Evolutionary conservation across 1,140 invertebrate species (phyloP).

Genomic region (Solen grandis): DNA sequence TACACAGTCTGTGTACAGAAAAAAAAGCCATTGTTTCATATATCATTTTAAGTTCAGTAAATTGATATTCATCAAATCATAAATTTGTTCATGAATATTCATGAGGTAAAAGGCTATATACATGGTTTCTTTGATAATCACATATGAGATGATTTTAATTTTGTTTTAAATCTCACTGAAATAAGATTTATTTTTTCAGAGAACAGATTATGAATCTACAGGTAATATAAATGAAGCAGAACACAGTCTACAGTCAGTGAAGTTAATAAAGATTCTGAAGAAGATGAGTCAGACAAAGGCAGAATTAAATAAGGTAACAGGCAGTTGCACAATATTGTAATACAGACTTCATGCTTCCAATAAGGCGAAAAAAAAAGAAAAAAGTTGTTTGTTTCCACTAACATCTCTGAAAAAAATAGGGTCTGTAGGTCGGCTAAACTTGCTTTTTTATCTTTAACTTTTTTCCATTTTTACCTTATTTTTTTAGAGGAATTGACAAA

Average conservation of each 20-base stretch:
- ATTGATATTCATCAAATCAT: too few species aligned
- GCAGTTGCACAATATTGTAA: too few species aligned
- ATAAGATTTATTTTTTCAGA: slow-evolving; percentile 1
- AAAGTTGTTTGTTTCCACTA: too few species aligned
- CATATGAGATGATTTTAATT: not conserved
- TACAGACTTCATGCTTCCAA: too few species aligned
- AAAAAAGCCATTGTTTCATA: too few species aligned
- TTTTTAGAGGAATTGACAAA: not conserved
- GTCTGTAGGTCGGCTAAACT: too few species aligned
- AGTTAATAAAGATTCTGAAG: slow-evolving; percentile 47
- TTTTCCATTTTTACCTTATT: not conserved
- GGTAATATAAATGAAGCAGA: slow-evolving; percentile 1
- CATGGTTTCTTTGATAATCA: not conserved
- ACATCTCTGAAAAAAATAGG: too few species aligned
- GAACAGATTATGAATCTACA: slow-evolving; percentile 33
- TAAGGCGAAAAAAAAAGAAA: too few species aligned
- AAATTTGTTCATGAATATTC: too few species aligned
- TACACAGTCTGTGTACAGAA: too few species aligned
- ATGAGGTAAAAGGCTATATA: not conserved
- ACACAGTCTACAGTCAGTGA: slow-evolving; percentile 26
- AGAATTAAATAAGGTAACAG: slow-evolving; percentile 48
- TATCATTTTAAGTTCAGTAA: too few species aligned
- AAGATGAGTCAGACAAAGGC: slow-evolving; percentile 35
- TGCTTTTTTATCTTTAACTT: not conserved
- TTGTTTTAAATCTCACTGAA: not conserved